Evolutionary conservation across 2,797 vertebrate genomes (phyloP).

Genomic region (Pyrocephalus nanus): DNA sequence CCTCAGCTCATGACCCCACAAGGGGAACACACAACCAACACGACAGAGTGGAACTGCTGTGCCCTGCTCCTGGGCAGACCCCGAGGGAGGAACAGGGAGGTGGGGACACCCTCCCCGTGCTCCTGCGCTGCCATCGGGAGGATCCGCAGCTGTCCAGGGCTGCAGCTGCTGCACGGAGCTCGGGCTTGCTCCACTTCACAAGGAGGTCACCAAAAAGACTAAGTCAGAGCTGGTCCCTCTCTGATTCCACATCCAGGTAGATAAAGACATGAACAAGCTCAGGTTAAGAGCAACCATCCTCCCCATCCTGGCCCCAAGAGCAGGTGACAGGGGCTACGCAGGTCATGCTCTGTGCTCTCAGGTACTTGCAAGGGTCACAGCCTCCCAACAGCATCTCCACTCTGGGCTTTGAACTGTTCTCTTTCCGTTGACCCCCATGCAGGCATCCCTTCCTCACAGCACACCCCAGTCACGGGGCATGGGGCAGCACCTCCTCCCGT

Average conservation of each 20-base stretch:
- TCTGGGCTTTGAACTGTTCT: neutral
- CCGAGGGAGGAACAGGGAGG: rapidly evolving
- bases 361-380: too few relatives aligned
- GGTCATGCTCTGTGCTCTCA: neutral
- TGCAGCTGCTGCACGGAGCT: neutral
- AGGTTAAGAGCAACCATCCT: neutral
- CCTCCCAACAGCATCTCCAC: neutral
- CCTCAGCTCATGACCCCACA: neutral
- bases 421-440: neutral
- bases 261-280: neutral
- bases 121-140: neutral
- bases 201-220: slow-evolving; percentile 49
- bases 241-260: neutral
- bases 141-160: neutral
- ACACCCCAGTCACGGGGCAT: rapidly evolving
- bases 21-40: rapidly evolving
- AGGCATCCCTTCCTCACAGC: neutral
- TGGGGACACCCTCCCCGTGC: neutral
- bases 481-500: rapidly evolving
- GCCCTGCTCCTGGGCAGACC: neutral
- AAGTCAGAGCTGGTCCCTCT: neutral
- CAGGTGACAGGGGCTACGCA: neutral
- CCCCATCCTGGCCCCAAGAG: neutral
- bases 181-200: slow-evolving; percentile 69
- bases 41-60: neutral